Evolutionary conservation across 2,888 invertebrate species (phyloP).

Genomic region (Lasius fuliginosus): DNA sequence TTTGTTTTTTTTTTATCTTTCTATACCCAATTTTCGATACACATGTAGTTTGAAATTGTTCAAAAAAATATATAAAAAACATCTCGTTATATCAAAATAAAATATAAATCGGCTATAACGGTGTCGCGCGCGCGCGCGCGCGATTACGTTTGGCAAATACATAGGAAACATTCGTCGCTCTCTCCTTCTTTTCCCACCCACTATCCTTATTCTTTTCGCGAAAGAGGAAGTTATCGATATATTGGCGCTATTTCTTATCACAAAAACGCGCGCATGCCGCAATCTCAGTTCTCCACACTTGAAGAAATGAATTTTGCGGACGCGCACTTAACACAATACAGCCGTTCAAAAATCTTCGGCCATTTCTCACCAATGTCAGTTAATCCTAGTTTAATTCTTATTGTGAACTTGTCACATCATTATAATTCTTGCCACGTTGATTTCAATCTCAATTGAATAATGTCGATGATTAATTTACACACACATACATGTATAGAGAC

Average conservation of each 20-base stretch:
- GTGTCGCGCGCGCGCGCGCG: constrained; percentile 61
- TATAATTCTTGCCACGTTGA: background rate
- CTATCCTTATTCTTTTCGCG: constrained; percentile 27
- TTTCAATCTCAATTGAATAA: background rate
- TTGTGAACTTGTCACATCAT: background rate
- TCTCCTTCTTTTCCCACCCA: constrained; percentile 65
- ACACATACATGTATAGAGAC: background rate
- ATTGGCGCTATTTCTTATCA: constrained; percentile 54
- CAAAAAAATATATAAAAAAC: constrained; percentile 82
- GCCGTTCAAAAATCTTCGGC: background rate
- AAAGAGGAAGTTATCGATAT: constrained; percentile 53
- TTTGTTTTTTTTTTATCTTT: constrained; percentile 30
- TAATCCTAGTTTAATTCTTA: background rate
- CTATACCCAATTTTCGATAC: constrained; percentile 58
- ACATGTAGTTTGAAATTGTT: constrained; percentile 66
- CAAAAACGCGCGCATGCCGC: constrained; percentile 36
- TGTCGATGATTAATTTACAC: background rate
- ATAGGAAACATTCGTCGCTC: constrained; percentile 77
- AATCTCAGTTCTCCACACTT: background rate
- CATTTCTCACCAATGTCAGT: background rate
- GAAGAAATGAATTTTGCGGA: background rate
- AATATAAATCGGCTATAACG: constrained; percentile 84
- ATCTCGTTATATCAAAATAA: constrained; percentile 82
- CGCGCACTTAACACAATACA: constrained; percentile 6
- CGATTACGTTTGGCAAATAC: constrained; percentile 75